phyloP scores from a whole-genome alignment of 1,140 invertebrate species.

The Drosophila arawakana region DNA sequence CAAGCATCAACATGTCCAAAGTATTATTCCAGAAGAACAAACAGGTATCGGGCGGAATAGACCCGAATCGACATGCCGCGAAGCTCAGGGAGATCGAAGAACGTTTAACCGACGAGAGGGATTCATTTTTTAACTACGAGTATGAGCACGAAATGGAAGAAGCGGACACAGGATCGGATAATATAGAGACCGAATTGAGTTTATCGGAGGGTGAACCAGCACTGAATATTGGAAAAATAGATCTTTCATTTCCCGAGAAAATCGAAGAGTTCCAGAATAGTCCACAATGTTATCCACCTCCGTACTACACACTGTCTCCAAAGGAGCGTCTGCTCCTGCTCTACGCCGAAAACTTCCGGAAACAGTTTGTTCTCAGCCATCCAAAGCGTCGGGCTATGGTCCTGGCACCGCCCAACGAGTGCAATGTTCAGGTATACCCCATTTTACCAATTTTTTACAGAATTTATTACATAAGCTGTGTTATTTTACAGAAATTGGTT shows the following conservation, averaged over 20 bases:
- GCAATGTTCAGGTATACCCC: constrained; percentile 88
- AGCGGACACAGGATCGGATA: constrained; percentile 37
- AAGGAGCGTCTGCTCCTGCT: constrained; percentile 92
- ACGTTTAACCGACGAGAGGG: neutral
- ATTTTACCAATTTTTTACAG: neutral
- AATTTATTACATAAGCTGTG: neutral
- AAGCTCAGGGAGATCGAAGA: constrained; percentile 66
- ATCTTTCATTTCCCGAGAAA: constrained; percentile 76
- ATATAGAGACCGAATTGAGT: constrained; percentile 54
- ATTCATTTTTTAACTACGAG: neutral
- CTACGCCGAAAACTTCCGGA: constrained; percentile 93
- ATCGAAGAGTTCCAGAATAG: constrained; percentile 56
- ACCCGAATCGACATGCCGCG: constrained; percentile 31
- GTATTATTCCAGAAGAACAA: constrained; percentile 53
- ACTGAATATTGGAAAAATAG: constrained; percentile 63
- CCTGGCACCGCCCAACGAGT: constrained; percentile 92
- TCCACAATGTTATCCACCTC: constrained; percentile 87
- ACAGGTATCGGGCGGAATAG: constrained; percentile 30
- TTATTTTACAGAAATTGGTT: constrained; percentile 86
- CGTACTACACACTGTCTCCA: constrained; percentile 89
- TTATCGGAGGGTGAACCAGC: constrained; percentile 65
- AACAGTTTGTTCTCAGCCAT: constrained; percentile 88
- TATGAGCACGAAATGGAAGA: constrained; percentile 43
- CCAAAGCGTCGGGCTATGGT: constrained; percentile 89
- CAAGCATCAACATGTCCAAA: constrained; percentile 54